Evolutionary conservation across 2,888 invertebrate species (phyloP).

Genomic region (Hirtodrosophila trivittata): DNA sequence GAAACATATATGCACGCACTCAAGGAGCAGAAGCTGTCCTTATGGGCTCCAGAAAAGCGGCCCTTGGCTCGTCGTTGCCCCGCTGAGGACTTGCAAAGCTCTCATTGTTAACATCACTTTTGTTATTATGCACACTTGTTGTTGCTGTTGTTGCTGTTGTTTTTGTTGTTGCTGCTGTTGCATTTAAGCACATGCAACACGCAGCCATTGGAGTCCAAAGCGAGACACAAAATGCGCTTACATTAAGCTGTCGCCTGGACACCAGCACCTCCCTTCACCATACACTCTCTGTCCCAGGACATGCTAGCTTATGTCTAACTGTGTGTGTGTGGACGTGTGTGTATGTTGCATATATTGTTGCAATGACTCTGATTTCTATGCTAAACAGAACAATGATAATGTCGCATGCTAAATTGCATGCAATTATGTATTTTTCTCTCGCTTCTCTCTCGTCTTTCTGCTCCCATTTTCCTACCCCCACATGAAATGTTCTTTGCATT

Average conservation of each 20-base stretch:
- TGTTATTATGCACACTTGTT: constrained; percentile 58
- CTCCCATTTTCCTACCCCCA: background rate
- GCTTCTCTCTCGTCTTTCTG: constrained; percentile 18
- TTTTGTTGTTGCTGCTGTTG: constrained; percentile 36
- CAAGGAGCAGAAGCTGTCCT: constrained; percentile 39
- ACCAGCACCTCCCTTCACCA: constrained; percentile 26
- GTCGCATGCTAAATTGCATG: constrained; percentile 82
- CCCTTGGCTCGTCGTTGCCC: constrained; percentile 55
- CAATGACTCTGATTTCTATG: constrained; percentile 60
- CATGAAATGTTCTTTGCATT: constrained; percentile 16
- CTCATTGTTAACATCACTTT: constrained; percentile 69
- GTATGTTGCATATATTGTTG: constrained; percentile 13
- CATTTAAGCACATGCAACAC: constrained; percentile 68
- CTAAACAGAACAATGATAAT: constrained; percentile 80
- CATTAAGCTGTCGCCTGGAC: constrained; percentile 34
- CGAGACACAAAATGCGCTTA: constrained; percentile 30
- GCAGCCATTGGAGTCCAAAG: constrained; percentile 38
- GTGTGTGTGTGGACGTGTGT: background rate
- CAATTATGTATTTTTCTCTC: constrained; percentile 79
- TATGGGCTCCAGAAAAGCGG: constrained; percentile 40
- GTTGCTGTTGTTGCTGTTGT: constrained; percentile 28
- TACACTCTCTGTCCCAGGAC: constrained; percentile 25
- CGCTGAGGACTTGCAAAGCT: constrained; percentile 40
- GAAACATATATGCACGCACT: constrained; percentile 12
- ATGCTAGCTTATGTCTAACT: constrained; percentile 11